phyloP scores from a whole-genome alignment of 2,113 vertebrate species.

The Poicephalus gulielmi region DNA sequence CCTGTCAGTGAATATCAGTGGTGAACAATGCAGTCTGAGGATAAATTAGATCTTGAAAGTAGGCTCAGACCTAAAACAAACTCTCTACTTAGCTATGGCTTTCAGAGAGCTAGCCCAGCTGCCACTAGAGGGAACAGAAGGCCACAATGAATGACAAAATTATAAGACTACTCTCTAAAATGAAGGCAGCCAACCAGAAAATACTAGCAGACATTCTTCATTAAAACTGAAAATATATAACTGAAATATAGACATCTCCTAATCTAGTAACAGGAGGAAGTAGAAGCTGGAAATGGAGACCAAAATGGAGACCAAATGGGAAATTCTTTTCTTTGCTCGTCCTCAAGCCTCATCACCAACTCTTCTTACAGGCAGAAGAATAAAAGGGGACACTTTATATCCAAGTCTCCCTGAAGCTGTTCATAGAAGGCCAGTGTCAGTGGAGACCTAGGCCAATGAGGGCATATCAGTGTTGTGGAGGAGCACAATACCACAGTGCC shows the following conservation, averaged over 20 bases:
- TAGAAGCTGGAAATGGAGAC: not conserved
- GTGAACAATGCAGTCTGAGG: not conserved
- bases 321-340: not conserved
- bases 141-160: conserved; percentile 10
- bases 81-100: not conserved
- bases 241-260: not conserved
- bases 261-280: not conserved
- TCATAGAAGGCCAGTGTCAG: not conserved
- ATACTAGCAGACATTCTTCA: not conserved
- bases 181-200: not conserved
- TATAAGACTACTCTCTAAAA: not conserved
- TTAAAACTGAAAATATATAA: not conserved
- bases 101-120: not conserved
- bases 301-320: not conserved
- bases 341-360: not conserved
- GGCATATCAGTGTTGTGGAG: not conserved
- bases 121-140: conserved; percentile 67
- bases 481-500: not conserved
- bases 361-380: not conserved
- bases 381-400: not conserved
- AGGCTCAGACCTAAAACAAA: not conserved
- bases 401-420: not conserved
- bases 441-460: not conserved
- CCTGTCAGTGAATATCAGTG: not conserved
- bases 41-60: not conserved